Evolutionary conservation across 2,888 invertebrate species (phyloP).

Genomic region (Amphipyra berbera): DNA sequence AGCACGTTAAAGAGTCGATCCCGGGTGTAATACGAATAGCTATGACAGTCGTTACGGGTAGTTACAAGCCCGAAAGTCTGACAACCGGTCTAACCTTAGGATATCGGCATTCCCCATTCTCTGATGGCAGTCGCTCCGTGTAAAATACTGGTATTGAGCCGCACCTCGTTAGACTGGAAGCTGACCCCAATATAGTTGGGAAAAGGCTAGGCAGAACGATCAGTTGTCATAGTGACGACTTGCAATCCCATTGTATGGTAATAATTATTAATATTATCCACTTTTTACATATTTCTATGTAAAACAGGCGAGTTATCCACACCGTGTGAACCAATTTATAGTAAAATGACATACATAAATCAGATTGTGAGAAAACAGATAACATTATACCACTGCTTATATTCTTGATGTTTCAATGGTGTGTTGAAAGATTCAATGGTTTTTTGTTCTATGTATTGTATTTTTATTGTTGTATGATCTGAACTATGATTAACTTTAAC

Average conservation of each 20-base stretch:
- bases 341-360: slow-evolving; percentile 45
- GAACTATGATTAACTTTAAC: not conserved
- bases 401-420: slow-evolving; percentile 30
- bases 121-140: no score
- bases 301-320: slow-evolving; percentile 40
- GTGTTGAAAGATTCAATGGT: slow-evolving; percentile 40
- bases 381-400: slow-evolving; percentile 38
- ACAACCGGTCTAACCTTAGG: no score
- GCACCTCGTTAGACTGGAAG: no score
- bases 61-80: no score
- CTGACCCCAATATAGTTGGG: no score
- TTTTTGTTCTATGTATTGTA: slow-evolving; percentile 20
- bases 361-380: slow-evolving; percentile 60
- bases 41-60: no score
- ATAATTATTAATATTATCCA: slow-evolving; percentile 28
- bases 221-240: slow-evolving; percentile 4
- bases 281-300: slow-evolving; percentile 48
- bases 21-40: no score
- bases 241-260: slow-evolving; percentile 45
- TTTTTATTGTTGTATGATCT: not conserved
- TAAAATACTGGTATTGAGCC: no score
- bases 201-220: no score
- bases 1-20: no score
- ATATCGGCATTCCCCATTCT: no score
- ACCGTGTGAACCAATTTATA: slow-evolving; percentile 52